Evolutionary conservation across 2,797 vertebrate genomes (phyloP).

Genomic region (Chaetophractus vellerosus): DNA sequence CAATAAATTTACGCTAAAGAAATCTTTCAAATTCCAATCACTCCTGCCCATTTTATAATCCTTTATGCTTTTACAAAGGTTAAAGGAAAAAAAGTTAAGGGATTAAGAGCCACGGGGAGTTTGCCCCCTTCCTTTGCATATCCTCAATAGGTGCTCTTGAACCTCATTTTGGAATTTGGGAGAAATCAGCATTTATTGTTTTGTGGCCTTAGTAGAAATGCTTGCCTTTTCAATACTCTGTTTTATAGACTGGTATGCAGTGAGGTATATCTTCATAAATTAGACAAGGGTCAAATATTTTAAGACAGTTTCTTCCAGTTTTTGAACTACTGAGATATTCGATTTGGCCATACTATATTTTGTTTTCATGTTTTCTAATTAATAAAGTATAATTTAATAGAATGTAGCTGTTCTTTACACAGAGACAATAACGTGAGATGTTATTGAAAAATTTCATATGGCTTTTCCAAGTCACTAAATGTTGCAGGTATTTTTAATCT

Average conservation of each 20-base stretch:
- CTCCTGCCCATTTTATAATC: neutral
- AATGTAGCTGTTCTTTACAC: neutral
- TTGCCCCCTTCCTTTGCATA: rapidly evolving
- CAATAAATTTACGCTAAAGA: neutral
- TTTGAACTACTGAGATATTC: neutral
- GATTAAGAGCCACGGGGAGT: neutral
- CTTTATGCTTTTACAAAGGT: too few species aligned
- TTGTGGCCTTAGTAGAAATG: neutral
- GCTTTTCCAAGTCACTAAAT: neutral
- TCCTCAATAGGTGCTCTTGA: neutral
- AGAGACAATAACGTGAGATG: neutral
- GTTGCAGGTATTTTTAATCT: neutral
- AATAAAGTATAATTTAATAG: neutral
- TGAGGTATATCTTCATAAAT: neutral
- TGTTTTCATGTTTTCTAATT: conserved; percentile 22
- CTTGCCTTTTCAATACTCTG: neutral
- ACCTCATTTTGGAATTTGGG: neutral
- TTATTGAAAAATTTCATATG: neutral
- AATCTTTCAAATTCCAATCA: neutral
- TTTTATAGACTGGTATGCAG: too few species aligned
- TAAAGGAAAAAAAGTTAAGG: neutral
- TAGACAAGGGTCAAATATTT: neutral
- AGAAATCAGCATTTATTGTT: neutral
- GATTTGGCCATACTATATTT: neutral
- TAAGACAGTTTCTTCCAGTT: neutral